Conservation (phyloP, 2,888 invertebrate species). For the Caenorhabditis japonica region DNA sequence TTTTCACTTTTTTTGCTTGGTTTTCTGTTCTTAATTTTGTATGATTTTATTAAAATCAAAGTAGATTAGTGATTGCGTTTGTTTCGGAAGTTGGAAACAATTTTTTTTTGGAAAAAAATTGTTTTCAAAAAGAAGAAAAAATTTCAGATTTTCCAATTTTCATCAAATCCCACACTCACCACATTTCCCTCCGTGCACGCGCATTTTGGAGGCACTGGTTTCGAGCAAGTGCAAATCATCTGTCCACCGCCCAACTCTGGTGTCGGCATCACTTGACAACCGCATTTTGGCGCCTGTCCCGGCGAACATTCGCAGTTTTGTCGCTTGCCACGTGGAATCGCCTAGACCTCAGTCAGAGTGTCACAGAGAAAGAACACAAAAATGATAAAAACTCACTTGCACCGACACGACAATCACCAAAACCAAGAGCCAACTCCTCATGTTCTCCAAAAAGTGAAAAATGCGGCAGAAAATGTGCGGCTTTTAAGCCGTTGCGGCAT, state of each 20-base stretch:
- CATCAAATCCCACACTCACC: no score
- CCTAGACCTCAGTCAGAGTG: neutral
- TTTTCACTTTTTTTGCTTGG: no score
- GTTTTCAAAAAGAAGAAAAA: no score
- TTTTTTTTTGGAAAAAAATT: no score
- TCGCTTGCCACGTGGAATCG: slow-evolving; percentile 45
- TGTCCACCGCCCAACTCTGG: slow-evolving; percentile 45
- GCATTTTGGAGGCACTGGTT: slow-evolving; percentile 58
- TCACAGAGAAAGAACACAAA: neutral
- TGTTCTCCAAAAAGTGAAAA: no score
- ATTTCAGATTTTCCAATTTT: no score
- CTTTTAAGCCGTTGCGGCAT: slow-evolving; percentile 12
- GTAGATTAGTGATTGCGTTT: no score
- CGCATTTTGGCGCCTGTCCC: slow-evolving; percentile 59
- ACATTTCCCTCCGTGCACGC: slow-evolving; percentile 48
- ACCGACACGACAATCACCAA: no score
- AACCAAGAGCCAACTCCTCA: no score
- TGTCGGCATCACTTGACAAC: slow-evolving; percentile 54
- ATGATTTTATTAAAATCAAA: no score
- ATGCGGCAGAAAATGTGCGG: neutral
- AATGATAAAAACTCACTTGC: neutral
- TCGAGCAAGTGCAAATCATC: slow-evolving; percentile 60
- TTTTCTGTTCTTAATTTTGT: no score
- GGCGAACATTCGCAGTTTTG: slow-evolving; percentile 57
- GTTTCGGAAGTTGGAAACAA: no score